phyloP scores from a whole-genome alignment of 2,888 invertebrate genomes.

The Linnaemya vulpina region DNA sequence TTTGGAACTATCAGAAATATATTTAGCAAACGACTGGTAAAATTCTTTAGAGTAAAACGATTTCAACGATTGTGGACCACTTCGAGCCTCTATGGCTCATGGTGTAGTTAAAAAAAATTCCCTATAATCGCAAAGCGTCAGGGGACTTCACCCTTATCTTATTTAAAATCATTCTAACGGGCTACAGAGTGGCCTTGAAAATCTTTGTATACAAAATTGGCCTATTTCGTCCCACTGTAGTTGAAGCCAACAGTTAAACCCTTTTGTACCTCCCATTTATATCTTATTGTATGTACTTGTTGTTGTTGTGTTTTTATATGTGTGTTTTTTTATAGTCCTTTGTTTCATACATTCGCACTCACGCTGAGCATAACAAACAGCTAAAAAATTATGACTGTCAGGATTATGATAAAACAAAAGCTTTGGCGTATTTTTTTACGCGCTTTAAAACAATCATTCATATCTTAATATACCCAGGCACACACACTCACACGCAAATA shows the following conservation, averaged over 20 bases:
- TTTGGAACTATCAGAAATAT: no score
- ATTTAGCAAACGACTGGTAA: no score
- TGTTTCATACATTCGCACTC: constrained; percentile 34
- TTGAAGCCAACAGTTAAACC: neutral
- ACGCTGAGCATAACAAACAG: constrained; percentile 58
- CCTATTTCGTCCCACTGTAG: constrained; percentile 10
- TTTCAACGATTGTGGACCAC: no score
- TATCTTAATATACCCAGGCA: constrained; percentile 4
- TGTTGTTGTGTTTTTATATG: constrained; percentile 26
- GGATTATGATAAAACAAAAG: constrained; percentile 66
- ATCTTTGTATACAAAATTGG: no score
- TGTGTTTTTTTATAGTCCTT: constrained; percentile 24
- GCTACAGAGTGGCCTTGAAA: no score
- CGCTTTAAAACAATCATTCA: constrained; percentile 66
- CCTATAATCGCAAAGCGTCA: no score
- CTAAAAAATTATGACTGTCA: constrained; percentile 59
- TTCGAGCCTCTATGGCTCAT: no score
- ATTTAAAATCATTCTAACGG: no score
- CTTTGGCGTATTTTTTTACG: constrained; percentile 63
- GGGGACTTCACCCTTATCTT: no score
- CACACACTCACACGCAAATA: neutral
- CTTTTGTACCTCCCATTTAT: constrained; percentile 15
- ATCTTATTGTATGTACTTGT: constrained; percentile 11
- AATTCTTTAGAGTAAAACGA: no score
- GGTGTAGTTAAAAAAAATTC: no score